A percentile compares a stretch with the other conserved stretches of the same genome.
Conservation (phyloP, 1,140 invertebrate genomes). For the Penaeus chinensis region DNA sequence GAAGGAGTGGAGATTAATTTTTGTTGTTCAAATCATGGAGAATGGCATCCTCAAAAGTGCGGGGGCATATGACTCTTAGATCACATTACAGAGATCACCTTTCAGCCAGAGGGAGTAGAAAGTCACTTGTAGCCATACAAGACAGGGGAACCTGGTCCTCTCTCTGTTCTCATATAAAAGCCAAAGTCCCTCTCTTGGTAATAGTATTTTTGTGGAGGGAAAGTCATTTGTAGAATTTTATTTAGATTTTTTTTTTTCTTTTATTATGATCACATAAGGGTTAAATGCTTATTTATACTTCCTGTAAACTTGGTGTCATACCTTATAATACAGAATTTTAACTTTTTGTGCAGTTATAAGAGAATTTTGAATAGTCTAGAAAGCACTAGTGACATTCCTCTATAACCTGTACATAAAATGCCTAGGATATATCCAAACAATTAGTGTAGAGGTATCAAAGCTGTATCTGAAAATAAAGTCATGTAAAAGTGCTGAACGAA, state of each 20-base stretch:
- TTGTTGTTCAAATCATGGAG: neutral
- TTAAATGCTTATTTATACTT: neutral
- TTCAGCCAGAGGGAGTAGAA: conserved; percentile 2
- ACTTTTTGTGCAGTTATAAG: conserved; percentile 30
- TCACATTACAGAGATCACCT: conserved; percentile 37
- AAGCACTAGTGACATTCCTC: conserved; percentile 49
- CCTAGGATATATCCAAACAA: conserved; percentile 20
- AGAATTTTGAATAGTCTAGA: conserved; percentile 23
- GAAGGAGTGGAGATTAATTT: no score
- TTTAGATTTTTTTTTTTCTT: no score
- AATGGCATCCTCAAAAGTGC: conserved; percentile 30
- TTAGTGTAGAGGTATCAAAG: conserved; percentile 38
- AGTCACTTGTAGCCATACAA: conserved; percentile 9
- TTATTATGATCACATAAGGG: no score
- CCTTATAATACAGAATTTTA: conserved; percentile 14
- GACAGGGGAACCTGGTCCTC: neutral
- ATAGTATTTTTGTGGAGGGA: neutral
- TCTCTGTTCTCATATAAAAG: neutral
- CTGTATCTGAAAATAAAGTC: conserved; percentile 47
- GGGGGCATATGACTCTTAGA: conserved; percentile 21
- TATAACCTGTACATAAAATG: conserved; percentile 49
- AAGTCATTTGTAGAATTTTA: no score
- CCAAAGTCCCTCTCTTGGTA: neutral
- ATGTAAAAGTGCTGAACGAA: conserved; percentile 36
- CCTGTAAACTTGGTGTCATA: conserved; percentile 29